Evolutionary conservation across 2,113 vertebrate species (phyloP).

Genomic region (Sterna hirundo): DNA sequence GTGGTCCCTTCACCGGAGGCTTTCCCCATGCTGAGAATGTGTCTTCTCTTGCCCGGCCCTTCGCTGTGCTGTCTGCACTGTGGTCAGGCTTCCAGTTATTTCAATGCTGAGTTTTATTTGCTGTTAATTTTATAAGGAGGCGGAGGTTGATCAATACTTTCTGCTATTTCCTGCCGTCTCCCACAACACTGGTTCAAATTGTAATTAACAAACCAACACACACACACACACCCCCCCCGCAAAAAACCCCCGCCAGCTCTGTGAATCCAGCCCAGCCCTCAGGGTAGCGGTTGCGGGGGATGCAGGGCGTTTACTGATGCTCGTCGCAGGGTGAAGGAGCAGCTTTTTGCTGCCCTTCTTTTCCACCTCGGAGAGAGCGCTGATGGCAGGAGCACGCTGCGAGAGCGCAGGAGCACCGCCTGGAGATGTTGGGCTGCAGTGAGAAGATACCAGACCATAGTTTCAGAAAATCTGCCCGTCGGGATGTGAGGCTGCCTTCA

Average conservation of each 20-base stretch:
- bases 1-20: neutral
- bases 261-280: neutral
- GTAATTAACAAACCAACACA: neutral
- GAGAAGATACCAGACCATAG: neutral
- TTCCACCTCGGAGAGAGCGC: neutral
- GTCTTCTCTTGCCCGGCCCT: neutral
- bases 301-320: fast-evolving
- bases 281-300: neutral
- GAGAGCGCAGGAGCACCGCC: neutral
- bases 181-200: neutral
- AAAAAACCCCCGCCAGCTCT: neutral
- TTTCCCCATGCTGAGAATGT: fast-evolving
- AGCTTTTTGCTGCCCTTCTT: neutral
- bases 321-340: neutral
- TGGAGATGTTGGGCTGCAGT: neutral
- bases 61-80: neutral
- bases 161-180: neutral
- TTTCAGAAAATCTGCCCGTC: neutral
- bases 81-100: neutral
- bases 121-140: neutral
- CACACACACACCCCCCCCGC: too few relatives aligned
- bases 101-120: neutral
- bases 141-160: neutral
- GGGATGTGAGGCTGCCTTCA: neutral
- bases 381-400: neutral